Evolutionary conservation across 2,797 vertebrate genomes (phyloP), one percentile per base, ranked within the genome.

Genomic region (Vespertilio murinus): DNA sequence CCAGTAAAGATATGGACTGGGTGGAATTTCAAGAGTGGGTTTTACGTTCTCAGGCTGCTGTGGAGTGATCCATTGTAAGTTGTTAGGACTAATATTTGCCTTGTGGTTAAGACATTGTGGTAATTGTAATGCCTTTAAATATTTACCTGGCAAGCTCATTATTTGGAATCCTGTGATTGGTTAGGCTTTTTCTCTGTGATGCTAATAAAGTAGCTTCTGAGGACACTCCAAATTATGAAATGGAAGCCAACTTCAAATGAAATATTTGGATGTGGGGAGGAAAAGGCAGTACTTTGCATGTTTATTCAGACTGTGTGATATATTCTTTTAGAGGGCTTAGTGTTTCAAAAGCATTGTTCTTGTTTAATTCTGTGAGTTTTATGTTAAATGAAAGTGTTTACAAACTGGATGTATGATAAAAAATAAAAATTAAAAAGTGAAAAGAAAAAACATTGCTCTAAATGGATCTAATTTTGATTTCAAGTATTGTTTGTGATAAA

Each of bases 401-500:
- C 17, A 35, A 67, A 33, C 30, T 67, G 20, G n/a, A 33, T 67
- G 64, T 35, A 35, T 67, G n/a, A 67, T 67, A 35, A 67, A 67
- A 67, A 67, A 65, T 65, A 65, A 65, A 65, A 65, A n/a, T 65
- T 65, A 65, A 33, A 67, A 67, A 67, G 64, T 67, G n/a, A 35
- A 20, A 35, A 35, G 17, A 20, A 59, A 96, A 96, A 73, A 5
- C 8, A 14, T 96, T 95, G 38, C 30, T 33, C 49, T 70, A 94
- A 94, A 91, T 88, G 11, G 11, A 49, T 78, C 40, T 90, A 89
- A 52, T 35, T 87, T 96, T 74, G 45, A 86, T 52, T 87, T 80
- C 94, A 96, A 94, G 54, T 30, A 81, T 59, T 71, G 9, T 93
- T 96, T 98, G 33, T 42, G 65, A 77, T 96, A 94, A 89, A 95